Evolutionary conservation across 2,888 invertebrate species (phyloP).

Genomic region (Rhagonycha fulva): DNA sequence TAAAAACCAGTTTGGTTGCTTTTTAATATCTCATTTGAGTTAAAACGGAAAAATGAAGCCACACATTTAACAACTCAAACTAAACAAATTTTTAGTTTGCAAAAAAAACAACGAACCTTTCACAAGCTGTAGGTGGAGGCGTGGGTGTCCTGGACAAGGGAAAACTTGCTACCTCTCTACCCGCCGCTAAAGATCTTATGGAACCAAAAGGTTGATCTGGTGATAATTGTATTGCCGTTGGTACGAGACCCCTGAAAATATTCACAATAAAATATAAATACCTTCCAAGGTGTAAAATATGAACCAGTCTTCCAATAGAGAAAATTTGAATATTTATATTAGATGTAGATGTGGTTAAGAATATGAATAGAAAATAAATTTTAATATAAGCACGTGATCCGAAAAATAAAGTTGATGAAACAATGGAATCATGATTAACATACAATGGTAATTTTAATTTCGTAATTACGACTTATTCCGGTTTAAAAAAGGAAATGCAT

Average conservation of each 20-base stretch:
- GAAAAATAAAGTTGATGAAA: neutral
- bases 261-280: neutral
- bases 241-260: constrained; percentile 67
- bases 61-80: neutral
- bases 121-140: constrained; percentile 65
- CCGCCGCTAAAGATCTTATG: constrained; percentile 72
- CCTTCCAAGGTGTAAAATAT: neutral
- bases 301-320: neutral
- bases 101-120: constrained; percentile 40
- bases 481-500: neutral
- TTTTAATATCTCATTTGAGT: neutral
- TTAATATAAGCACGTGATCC: neutral
- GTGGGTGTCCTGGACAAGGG: constrained; percentile 76
- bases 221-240: constrained; percentile 69
- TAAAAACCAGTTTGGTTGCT: neutral
- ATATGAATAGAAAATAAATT: neutral
- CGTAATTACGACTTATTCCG: neutral
- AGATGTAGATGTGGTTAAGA: neutral
- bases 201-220: constrained; percentile 77
- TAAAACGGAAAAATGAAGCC: neutral
- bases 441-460: neutral
- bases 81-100: neutral
- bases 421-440: neutral
- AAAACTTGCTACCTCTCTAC: constrained; percentile 76
- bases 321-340: neutral